Percentiles rank a stretch among this genome's conserved stretches.
phyloP scores from a whole-genome alignment of 35 echinoderm and acorn worm genomes.

The Hemicentrotus pulcherrimus region DNA sequence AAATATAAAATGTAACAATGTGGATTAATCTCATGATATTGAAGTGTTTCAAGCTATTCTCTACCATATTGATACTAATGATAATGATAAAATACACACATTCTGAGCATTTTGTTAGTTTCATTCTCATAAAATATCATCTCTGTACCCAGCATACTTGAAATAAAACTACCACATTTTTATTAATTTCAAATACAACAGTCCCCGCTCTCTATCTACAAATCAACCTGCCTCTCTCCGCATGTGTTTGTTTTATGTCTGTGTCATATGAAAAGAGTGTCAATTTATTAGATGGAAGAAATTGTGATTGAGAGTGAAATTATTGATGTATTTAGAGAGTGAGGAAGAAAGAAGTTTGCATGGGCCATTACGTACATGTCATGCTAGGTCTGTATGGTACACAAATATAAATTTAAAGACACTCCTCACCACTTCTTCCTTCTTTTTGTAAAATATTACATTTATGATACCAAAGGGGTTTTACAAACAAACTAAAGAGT shows the following conservation, averaged over 20 bases:
- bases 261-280: neutral
- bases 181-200: conserved; percentile 5
- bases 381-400: neutral
- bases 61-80: neutral
- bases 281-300: neutral
- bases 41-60: neutral
- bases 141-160: neutral
- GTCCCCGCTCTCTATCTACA: neutral
- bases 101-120: neutral
- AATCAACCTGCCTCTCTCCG: neutral
- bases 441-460: neutral
- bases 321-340: conserved; percentile 2
- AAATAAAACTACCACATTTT: neutral
- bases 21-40: neutral
- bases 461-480: neutral
- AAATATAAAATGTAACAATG: neutral
- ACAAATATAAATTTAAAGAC: neutral
- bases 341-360: neutral
- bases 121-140: neutral
- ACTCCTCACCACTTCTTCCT: too few species aligned
- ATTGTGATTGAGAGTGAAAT: neutral
- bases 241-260: neutral
- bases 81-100: neutral
- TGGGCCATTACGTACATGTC: neutral
- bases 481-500: too few species aligned